phyloP scores from a whole-genome alignment of 2,888 invertebrate genomes.

The Caenorhabditis sulstoni region DNA sequence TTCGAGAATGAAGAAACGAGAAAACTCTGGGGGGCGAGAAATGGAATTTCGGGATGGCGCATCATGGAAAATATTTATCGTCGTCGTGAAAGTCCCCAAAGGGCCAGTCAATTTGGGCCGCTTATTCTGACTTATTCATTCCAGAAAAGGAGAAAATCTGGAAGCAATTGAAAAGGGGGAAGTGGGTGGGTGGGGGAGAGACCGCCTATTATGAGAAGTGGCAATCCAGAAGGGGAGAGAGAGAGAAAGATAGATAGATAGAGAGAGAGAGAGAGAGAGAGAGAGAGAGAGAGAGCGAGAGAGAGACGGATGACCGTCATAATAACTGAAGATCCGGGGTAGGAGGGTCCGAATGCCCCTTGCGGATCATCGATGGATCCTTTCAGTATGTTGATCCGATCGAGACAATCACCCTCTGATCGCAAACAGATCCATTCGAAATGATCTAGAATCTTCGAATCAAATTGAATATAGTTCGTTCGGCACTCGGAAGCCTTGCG shows the following conservation, averaged over 20 bases:
- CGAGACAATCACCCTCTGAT: too few species aligned
- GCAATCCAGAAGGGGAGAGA: neutral
- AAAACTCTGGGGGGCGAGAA: neutral
- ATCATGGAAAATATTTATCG: slow-evolving; percentile 25
- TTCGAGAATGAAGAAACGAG: neutral
- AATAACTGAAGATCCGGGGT: too few species aligned
- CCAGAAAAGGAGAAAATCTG: slow-evolving; percentile 10
- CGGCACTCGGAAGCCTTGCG: too few species aligned
- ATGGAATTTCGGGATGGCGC: slow-evolving; percentile 18
- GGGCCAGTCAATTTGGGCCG: slow-evolving; percentile 9
- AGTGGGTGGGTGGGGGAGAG: slow-evolving; percentile 1
- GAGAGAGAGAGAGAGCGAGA: too few species aligned
- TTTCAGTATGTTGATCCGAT: too few species aligned
- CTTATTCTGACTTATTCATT: neutral
- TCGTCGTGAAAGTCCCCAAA: neutral
- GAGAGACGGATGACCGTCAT: too few species aligned
- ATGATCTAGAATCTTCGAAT: too few species aligned
- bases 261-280: too few species aligned
- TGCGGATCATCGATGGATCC: too few species aligned
- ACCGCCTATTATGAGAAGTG: slow-evolving; percentile 3
- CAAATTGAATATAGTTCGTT: too few species aligned
- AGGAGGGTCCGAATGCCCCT: too few species aligned
- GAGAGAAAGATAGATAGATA: neutral
- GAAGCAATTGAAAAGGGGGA: neutral
- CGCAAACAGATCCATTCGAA: too few species aligned